These are phyloP conservation scores for Athetis lepigone DNA, from an alignment of 2,888 invertebrate species.

Conservation along the genomic window DNA sequence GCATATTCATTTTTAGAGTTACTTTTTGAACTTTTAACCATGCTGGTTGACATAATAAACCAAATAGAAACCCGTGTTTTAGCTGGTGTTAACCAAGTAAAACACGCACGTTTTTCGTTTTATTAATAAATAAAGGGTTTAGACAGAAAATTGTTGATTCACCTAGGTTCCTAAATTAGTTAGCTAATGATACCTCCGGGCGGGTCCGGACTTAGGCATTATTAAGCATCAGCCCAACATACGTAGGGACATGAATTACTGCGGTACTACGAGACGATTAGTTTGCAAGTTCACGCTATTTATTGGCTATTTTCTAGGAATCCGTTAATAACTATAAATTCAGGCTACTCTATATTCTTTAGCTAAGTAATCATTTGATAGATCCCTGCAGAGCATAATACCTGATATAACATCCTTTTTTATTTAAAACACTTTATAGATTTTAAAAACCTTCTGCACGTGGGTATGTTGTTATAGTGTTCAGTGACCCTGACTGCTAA, in stretches of 20 bases:
- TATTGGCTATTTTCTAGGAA: slow-evolving; percentile 40
- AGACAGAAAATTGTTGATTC: slow-evolving; percentile 40
- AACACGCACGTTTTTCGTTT: slow-evolving; percentile 3
- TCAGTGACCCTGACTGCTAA: too few relatives aligned
- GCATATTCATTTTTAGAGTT: neutral
- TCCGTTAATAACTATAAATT: slow-evolving; percentile 16
- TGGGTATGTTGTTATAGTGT: too few relatives aligned
- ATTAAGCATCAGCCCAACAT: slow-evolving; percentile 44
- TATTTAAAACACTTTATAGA: too few relatives aligned
- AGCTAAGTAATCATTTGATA: neutral
- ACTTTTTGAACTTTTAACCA: neutral
- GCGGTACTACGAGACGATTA: slow-evolving; percentile 42
- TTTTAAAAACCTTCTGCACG: too few relatives aligned
- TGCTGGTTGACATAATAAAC: neutral
- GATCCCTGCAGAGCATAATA: too few relatives aligned
- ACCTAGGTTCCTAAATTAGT: slow-evolving; percentile 51
- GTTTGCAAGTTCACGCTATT: slow-evolving; percentile 48
- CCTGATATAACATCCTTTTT: too few relatives aligned
- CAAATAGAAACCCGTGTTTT: neutral
- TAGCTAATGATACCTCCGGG: slow-evolving; percentile 43
- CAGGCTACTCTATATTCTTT: neutral
- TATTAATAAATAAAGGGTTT: slow-evolving; percentile 35
- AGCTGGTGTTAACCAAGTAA: neutral
- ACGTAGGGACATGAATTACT: slow-evolving; percentile 47
- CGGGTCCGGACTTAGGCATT: slow-evolving; percentile 45